These are phyloP conservation scores for Platyrinchus mystaceus DNA, from an alignment of 2,797 vertebrate genomes.

Conservation along the genomic window DNA sequence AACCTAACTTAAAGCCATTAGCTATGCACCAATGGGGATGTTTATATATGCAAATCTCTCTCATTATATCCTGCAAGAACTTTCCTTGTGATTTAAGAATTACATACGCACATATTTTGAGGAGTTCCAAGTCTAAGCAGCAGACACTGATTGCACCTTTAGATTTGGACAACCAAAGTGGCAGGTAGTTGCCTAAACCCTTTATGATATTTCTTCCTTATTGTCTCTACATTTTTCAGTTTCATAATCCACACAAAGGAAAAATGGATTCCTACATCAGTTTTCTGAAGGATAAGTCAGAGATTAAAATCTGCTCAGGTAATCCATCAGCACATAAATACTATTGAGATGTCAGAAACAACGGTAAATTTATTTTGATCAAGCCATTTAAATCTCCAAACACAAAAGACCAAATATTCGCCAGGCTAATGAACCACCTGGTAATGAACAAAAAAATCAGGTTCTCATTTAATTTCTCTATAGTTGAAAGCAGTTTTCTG, in stretches of 20 bases:
- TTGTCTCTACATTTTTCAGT: not conserved
- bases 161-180: not conserved
- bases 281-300: not conserved
- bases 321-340: not conserved
- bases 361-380: not conserved
- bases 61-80: not conserved
- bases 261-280: not conserved
- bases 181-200: not conserved
- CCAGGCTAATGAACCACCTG: not conserved
- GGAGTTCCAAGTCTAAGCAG: not conserved
- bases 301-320: not conserved
- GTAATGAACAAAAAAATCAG: not conserved
- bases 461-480: not conserved
- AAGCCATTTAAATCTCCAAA: not conserved
- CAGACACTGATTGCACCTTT: not conserved
- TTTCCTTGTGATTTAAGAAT: not conserved
- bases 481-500: not conserved
- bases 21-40: not conserved
- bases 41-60: slow-evolving; percentile 3
- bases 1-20: not conserved
- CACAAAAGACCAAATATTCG: not conserved
- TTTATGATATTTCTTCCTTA: not conserved
- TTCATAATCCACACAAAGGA: not conserved
- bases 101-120: not conserved
- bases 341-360: not conserved